Percentiles rank a stretch among this genome's conserved stretches.
phyloP scores from a whole-genome alignment of 2,888 invertebrate species.

The Ochropleura plecta region DNA sequence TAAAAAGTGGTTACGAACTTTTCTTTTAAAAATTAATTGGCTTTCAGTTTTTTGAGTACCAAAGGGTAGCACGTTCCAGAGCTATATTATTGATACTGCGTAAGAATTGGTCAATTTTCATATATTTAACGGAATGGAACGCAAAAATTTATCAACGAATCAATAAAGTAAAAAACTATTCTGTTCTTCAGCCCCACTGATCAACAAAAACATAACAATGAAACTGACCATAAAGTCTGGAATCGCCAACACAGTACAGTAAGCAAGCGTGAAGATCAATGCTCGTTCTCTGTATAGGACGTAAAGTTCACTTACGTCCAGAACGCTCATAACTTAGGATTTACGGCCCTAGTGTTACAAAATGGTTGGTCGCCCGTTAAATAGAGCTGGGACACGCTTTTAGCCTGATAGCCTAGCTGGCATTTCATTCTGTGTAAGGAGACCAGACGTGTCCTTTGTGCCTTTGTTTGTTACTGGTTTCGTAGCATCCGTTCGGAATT shows the following conservation, averaged over 20 bases:
- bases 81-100: too few relatives aligned
- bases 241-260: slow-evolving; percentile 19
- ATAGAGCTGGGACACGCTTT: slow-evolving; percentile 50
- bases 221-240: slow-evolving; percentile 14
- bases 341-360: slow-evolving; percentile 34
- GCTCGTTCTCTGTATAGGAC: slow-evolving; percentile 14
- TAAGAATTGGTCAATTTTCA: too few relatives aligned
- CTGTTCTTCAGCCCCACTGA: background rate
- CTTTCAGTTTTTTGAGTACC: too few relatives aligned
- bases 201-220: background rate
- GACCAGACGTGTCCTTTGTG: background rate
- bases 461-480: background rate
- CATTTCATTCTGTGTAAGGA: slow-evolving; percentile 3
- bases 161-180: background rate
- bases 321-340: slow-evolving; percentile 43
- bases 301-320: slow-evolving; percentile 32
- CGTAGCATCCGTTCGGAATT: background rate
- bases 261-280: slow-evolving; percentile 14
- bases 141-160: background rate
- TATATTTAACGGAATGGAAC: background rate
- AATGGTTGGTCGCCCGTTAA: slow-evolving; percentile 39
- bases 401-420: slow-evolving; percentile 25
- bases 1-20: too few relatives aligned
- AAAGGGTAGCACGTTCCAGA: too few relatives aligned
- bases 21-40: too few relatives aligned